Evolutionary conservation across 2,797 vertebrate species (phyloP), one percentile per base, ranked within the genome.

Genomic region (Eidolon dupreanum): DNA sequence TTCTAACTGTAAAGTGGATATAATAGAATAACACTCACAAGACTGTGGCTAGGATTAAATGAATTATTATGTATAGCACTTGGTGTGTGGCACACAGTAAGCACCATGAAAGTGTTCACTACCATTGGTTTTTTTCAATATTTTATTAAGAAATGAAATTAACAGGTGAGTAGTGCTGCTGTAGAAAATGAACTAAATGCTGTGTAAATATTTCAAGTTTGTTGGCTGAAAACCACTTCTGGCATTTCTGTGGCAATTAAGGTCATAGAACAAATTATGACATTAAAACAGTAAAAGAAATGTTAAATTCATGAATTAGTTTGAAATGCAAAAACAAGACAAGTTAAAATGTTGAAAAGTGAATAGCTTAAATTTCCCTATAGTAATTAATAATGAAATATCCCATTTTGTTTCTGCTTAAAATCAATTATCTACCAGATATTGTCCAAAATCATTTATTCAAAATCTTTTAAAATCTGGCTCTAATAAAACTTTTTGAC

Each of bases 141-240:
- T 61, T 87, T 74, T 81, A 81, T 86, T 73, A 85, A 85, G 65
- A 86, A 93, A 77, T 84, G 6, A 90, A 86, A 81, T 74, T 59
- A 90, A 55, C 61, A 61, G 66, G 7, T 73, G 11, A 51, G 3
- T 41, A 90, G 38, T 61, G 36, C 36, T 55, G 53, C 85, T 90
- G 17, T 53, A 55, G 36, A 83, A 92, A 70, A 87, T 51, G 16
- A 93, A 85, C 55, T 55, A 43, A 51, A 73, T 79, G 81, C 43
- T 61, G 26, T 61, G 19, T 22, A 31, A 36, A 24, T 89, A 81
- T 75, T 85, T 81, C 26, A 61, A 20, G 33, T 84, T 51, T 31
- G n/a, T 33, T 78, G 55, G 41, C 33, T 73, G 24, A 88, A 83
- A 91, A 91, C 17, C 7, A 41, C 24, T 92, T 24, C 31, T 86